Evolutionary conservation across 2,888 invertebrate species (phyloP), one percentile per base, ranked within the genome.

Genomic region (Hipparchia sbordonii): DNA sequence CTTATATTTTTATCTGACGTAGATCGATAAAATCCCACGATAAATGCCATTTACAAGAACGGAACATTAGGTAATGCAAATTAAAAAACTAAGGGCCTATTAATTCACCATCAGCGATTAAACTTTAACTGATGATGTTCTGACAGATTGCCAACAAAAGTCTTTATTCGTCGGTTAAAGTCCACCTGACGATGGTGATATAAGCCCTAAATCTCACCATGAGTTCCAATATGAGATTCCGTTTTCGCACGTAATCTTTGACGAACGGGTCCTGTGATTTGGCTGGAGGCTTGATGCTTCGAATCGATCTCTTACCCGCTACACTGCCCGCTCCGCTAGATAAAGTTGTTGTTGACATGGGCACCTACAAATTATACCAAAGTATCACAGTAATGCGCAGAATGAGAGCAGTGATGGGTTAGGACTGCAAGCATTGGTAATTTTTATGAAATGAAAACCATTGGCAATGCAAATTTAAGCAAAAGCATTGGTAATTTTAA

Each of bases 171-270:
- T 5, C 3, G 39, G 39, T 39, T 39, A 39, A 39, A 39, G 39
- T 39, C 1, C 1, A 39, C 1, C 5, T 2, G 39, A 4, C 1
- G 39, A 39, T 39, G 39, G 3, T 45, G 68, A 12, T 5, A 12
- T 0, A 60, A 8, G 6, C 33, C 9, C n/a, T 7, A 7, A 6
- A 56, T 48, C 91, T 89, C 79, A 96, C 97, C 94, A 99, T 92
- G 10, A 99, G 93, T 82, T 98, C 98, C 56, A 99, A 91, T 79
- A 99, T 98, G 3, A 99, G 95, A 89, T 98, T 99, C 72, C 99
- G 94, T 85, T 99, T 99, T 87, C 97, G 97, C 78, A 98, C 97
- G 87, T 99, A 99, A 83, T 99, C 98, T 84, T 98, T 98, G 72
- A 98, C 97, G 86, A 98, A 98, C 0, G 96, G 96, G 81, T 97